Base-by-base conservation (phyloP, 2,888 invertebrate genomes). In the Coenonympha arcania region DNA sequence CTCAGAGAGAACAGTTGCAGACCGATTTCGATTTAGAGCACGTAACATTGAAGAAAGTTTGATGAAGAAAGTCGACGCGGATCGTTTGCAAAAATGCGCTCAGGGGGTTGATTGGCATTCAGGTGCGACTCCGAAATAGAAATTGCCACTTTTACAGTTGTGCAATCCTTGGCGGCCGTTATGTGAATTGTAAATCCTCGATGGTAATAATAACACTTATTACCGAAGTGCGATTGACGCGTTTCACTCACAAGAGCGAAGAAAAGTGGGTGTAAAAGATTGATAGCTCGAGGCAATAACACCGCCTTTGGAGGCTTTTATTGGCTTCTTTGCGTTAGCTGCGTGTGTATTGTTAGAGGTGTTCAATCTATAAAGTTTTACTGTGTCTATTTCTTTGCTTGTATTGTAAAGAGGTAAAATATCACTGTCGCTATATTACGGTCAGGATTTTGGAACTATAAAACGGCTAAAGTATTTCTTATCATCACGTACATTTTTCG, bases 91-190 rank as follows among this genome's bases (percentile, higher is more conserved):
- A 52, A 68, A 61, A 65, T 58, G 57, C 63, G 63, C 63, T 53
- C 44, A 51, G 57, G 63, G 65, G 69, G 60, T 65, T 63, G 61
- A 65, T 65, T 58, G 60, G 66, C 63, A 69, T 68, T 65, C 54
- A 64, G 69, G 64, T 49, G 47, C 47, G 48, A 52, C 48, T 31
- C 51, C 44, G 44, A 46, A 50, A 42, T 55, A 50, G 46, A 48
- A 47, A 55, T 57, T 53, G 33, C 9, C 30, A 30, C 22, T 51
- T 50, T 40, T 15, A 40, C 40, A 39, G 19, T 24, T 37, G 28
- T 15, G 43, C 43, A 43, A 43, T 6, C 22, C 20, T 20, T 19
- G 20, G 31, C 13, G 11, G 11, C 26, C 9, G 6, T 22, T 15
- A 15, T 24, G 39, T 15, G 15, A 15, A 39, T 11, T 22, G 39